Evolutionary conservation across 2,888 invertebrate species (phyloP).

Genomic region (Sminthurinus aureus): DNA sequence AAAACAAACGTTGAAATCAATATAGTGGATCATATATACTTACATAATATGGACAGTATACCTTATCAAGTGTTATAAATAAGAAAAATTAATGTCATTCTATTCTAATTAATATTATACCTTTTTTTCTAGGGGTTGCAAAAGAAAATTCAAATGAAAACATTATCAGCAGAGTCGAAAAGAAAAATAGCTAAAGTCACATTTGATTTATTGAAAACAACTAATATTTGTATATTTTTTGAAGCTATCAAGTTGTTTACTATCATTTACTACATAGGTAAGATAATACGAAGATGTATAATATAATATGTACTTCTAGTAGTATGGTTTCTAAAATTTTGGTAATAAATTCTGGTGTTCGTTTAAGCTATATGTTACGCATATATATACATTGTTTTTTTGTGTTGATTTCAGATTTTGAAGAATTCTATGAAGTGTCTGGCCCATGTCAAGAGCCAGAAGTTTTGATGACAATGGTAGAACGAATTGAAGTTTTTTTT

Average conservation of each 20-base stretch:
- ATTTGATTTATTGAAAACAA: constrained; percentile 73
- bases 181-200: constrained; percentile 75
- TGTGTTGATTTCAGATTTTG: constrained; percentile 59
- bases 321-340: no score
- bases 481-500: constrained; percentile 80
- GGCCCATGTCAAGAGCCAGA: constrained; percentile 67
- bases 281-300: constrained; percentile 19
- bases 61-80: no score
- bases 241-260: constrained; percentile 77
- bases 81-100: no score
- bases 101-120: not conserved
- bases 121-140: constrained; percentile 48
- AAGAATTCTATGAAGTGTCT: constrained; percentile 55
- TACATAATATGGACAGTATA: not conserved
- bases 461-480: constrained; percentile 78
- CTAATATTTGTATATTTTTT: constrained; percentile 74
- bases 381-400: no score
- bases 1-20: no score
- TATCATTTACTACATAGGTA: constrained; percentile 78
- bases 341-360: no score
- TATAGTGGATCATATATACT: no score
- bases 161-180: constrained; percentile 68
- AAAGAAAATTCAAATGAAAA: constrained; percentile 47
- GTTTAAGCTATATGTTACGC: no score
- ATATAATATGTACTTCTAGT: not conserved